Conservation (phyloP, 1,140 invertebrate genomes). For the Amyelois transitella region DNA sequence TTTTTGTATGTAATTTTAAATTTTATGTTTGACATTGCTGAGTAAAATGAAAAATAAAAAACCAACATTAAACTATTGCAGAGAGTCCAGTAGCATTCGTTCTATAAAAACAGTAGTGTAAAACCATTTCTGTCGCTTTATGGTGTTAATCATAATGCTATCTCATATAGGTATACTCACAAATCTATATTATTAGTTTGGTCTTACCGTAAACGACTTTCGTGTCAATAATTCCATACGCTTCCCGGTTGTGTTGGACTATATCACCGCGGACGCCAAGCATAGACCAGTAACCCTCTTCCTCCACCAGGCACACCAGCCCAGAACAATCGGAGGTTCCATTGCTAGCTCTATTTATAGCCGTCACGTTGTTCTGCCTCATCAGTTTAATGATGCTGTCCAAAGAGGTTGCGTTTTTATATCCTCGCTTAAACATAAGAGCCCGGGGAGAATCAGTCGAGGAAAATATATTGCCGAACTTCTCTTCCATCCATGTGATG, state of each 20-base stretch:
- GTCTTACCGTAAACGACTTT: slow-evolving; percentile 61
- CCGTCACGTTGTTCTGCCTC: slow-evolving; percentile 55
- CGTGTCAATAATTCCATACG: slow-evolving; percentile 65
- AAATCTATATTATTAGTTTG: background rate
- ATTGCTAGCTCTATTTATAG: slow-evolving; percentile 31
- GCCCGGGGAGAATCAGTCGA: slow-evolving; percentile 56
- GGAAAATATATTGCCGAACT: slow-evolving; percentile 58
- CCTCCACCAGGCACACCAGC: slow-evolving; percentile 36
- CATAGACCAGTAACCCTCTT: slow-evolving; percentile 44
- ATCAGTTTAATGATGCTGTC: slow-evolving; percentile 59
- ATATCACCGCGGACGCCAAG: slow-evolving; percentile 62
- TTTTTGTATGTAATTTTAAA: background rate
- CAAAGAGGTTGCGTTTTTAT: slow-evolving; percentile 57
- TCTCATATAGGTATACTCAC: no score
- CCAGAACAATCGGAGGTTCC: slow-evolving; percentile 34
- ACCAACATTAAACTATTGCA: no score
- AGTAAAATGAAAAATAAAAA: no score
- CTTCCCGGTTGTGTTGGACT: slow-evolving; percentile 33
- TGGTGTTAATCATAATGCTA: no score
- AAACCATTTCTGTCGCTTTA: no score
- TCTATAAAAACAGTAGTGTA: no score
- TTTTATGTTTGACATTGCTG: no score
- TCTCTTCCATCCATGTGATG: slow-evolving; percentile 54
- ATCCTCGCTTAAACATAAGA: slow-evolving; percentile 51
- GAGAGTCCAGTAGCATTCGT: no score